Percentiles rank a stretch among this genome's conserved stretches.
phyloP scores from a whole-genome alignment of 2,888 invertebrate genomes.

The Argyresthia goedartella region DNA sequence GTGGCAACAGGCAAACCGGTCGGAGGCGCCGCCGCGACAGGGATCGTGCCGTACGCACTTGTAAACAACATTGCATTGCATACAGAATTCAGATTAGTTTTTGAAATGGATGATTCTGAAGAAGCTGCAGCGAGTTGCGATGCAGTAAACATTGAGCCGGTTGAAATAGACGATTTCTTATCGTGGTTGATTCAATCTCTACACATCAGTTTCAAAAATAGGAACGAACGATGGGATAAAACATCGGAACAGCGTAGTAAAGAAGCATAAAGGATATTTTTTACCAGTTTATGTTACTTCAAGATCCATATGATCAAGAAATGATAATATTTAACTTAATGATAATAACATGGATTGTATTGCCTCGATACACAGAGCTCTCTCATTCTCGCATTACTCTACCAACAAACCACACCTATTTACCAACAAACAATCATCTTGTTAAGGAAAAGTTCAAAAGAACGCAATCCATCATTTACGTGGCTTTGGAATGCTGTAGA shows the following conservation, averaged over 20 bases:
- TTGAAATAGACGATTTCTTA: too few species aligned
- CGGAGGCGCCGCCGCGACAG: slow-evolving; percentile 49
- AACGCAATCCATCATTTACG: not conserved
- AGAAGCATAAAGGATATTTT: too few species aligned
- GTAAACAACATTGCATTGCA: slow-evolving; percentile 58
- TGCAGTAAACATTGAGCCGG: too few species aligned
- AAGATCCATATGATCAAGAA: too few species aligned
- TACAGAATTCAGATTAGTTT: not conserved
- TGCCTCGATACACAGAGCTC: too few species aligned
- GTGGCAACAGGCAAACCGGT: slow-evolving; percentile 63
- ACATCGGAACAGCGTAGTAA: too few species aligned
- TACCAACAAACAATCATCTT: not conserved
- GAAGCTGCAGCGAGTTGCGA: not conserved
- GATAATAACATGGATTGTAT: too few species aligned
- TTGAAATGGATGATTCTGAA: not conserved
- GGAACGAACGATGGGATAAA: too few species aligned
- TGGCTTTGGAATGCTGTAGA: not conserved
- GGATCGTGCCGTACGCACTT: slow-evolving; percentile 52
- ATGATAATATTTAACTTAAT: too few species aligned
- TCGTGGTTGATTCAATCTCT: too few species aligned
- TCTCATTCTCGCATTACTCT: not conserved
- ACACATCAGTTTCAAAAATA: too few species aligned
- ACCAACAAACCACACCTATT: not conserved
- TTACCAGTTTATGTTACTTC: too few species aligned
- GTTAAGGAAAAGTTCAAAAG: not conserved